A percentile compares a stretch with the other conserved stretches of the same genome.
Conservation (phyloP, 1,140 invertebrate genomes). For the Drosophila tropicalis region DNA sequence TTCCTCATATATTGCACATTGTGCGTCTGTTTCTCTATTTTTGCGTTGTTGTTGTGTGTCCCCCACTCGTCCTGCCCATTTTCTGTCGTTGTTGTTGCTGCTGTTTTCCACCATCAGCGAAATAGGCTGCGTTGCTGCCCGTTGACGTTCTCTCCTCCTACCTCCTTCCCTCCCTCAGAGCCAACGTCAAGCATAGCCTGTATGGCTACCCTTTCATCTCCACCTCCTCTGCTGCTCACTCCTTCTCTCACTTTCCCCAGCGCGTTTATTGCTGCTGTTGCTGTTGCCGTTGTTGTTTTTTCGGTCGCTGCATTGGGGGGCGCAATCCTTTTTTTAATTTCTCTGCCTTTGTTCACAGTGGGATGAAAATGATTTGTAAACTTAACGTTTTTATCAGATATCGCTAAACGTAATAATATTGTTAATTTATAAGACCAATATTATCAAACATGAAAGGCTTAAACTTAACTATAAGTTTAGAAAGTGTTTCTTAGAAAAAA, state of each 20-base stretch:
- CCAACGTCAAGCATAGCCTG: constrained; percentile 34
- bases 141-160: constrained; percentile 18
- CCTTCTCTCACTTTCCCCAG: constrained; percentile 23
- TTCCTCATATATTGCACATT: constrained; percentile 48
- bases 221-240: constrained; percentile 14
- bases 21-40: constrained; percentile 46
- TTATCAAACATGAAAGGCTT: no score
- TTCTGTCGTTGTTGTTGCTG: constrained; percentile 31
- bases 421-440: no score
- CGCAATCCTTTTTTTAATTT: constrained; percentile 49
- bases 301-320: constrained; percentile 59
- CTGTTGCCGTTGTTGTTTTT: constrained; percentile 55
- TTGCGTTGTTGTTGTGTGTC: constrained; percentile 25
- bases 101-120: constrained; percentile 37
- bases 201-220: neutral
- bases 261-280: constrained; percentile 40
- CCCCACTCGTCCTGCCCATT: constrained; percentile 5
- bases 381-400: no score
- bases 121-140: constrained; percentile 55
- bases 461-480: no score
- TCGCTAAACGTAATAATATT: no score
- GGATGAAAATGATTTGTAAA: neutral
- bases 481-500: no score
- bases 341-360: constrained; percentile 61
- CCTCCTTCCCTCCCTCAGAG: constrained; percentile 19